Evolutionary conservation across 23 tunicate genomes (phyloP).

Genomic region (Halocynthia roretzi): DNA sequence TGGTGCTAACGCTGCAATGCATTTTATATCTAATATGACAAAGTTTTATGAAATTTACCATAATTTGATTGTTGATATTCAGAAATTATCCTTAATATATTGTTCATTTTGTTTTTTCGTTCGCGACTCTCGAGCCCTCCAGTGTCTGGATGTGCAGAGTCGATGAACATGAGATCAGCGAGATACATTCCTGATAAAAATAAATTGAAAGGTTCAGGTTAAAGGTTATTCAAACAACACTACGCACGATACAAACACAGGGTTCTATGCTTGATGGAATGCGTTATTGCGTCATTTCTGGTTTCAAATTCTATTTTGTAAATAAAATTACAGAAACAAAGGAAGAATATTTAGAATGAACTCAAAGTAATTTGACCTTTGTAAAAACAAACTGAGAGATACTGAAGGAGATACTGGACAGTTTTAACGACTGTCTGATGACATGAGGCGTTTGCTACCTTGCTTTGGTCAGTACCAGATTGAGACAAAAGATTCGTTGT

Average conservation of each 20-base stretch:
- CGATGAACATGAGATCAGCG: slow-evolving; percentile 79
- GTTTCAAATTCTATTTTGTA: background rate
- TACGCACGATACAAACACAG: background rate
- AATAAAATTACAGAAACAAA: too few species aligned
- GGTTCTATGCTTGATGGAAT: background rate
- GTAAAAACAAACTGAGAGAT: too few species aligned
- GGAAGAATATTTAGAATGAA: too few species aligned
- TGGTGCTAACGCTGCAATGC: too few species aligned
- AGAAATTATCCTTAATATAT: slow-evolving; percentile 71
- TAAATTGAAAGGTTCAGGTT: background rate
- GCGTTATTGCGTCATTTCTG: background rate
- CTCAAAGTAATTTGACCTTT: too few species aligned
- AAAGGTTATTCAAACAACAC: background rate
- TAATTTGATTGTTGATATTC: slow-evolving; percentile 89
- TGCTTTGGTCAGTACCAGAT: too few species aligned
- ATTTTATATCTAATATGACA: too few species aligned
- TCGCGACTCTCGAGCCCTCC: slow-evolving; percentile 90
- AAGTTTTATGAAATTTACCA: slow-evolving; percentile 22
- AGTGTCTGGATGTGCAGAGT: slow-evolving; percentile 94
- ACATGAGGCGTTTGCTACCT: too few species aligned
- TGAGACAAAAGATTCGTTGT: too few species aligned
- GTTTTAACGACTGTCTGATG: too few species aligned
- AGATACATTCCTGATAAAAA: slow-evolving; percentile 69
- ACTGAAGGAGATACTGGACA: too few species aligned
- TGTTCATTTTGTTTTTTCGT: slow-evolving; percentile 89